A percentile compares a stretch with the other conserved stretches of the same genome.
These are phyloP conservation scores for Drosophila pallidifrons DNA, from an alignment of 1,140 invertebrate species.

Conservation along the genomic window DNA sequence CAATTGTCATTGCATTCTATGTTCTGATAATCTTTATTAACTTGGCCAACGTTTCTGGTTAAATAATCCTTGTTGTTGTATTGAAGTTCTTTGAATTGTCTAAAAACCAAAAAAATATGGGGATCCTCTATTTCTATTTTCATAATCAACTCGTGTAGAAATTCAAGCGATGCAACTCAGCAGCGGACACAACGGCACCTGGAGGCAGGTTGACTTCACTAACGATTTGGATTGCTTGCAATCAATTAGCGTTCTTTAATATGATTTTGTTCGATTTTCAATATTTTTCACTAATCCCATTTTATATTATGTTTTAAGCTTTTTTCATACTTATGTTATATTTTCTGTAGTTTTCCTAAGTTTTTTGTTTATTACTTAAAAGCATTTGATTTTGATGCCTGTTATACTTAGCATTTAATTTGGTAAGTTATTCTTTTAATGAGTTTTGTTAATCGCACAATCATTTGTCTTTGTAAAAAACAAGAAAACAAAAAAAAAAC, in stretches of 20 bases:
- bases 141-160: slow-evolving; percentile 66
- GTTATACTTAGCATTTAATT: slow-evolving; percentile 46
- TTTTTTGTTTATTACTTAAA: slow-evolving; percentile 30
- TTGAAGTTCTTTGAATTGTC: slow-evolving; percentile 30
- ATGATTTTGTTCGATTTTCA: slow-evolving; percentile 35
- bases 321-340: neutral
- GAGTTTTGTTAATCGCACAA: slow-evolving; percentile 38
- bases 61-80: slow-evolving; percentile 2
- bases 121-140: slow-evolving; percentile 63
- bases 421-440: slow-evolving; percentile 61
- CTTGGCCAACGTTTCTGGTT: slow-evolving; percentile 1
- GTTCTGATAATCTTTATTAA: neutral
- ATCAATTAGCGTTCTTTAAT: slow-evolving; percentile 61
- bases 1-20: neutral
- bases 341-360: slow-evolving; percentile 25
- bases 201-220: slow-evolving; percentile 81
- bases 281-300: slow-evolving; percentile 29
- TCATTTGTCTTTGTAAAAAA: slow-evolving; percentile 36
- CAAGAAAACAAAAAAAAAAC: slow-evolving; percentile 6
- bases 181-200: slow-evolving; percentile 71
- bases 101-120: slow-evolving; percentile 27
- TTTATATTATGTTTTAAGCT: slow-evolving; percentile 14
- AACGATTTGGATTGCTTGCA: slow-evolving; percentile 58
- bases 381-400: slow-evolving; percentile 58
- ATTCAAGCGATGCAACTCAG: slow-evolving; percentile 82